These are phyloP conservation scores for Cossypha caffra DNA, from an alignment of 2,797 vertebrate species.

Conservation along the genomic window DNA sequence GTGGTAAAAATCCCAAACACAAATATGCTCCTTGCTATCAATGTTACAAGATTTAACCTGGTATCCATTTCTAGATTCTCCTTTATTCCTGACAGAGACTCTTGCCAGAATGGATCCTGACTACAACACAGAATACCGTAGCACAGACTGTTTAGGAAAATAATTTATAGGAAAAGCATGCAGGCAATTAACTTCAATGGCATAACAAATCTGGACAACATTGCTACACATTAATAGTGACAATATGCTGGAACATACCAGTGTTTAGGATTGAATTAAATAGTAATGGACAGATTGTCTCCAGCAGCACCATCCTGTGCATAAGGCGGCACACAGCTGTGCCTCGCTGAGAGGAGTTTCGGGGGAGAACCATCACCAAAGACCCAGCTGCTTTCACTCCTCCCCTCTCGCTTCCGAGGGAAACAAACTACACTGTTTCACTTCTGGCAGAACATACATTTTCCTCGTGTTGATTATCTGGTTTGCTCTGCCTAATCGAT, in stretches of 20 bases:
- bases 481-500: neutral
- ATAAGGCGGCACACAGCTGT: neutral
- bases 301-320: neutral
- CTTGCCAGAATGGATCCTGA: neutral
- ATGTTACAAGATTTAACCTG: neutral
- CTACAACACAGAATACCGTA: neutral
- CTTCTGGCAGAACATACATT: neutral
- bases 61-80: neutral
- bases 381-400: neutral
- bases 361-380: neutral
- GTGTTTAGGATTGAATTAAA: slow-evolving; percentile 30
- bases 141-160: neutral
- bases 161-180: slow-evolving; percentile 15
- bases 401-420: neutral
- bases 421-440: neutral
- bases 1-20: neutral
- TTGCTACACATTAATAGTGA: slow-evolving; percentile 19
- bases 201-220: slow-evolving; percentile 16
- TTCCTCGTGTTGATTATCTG: neutral
- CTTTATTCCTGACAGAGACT: neutral
- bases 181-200: slow-evolving; percentile 35
- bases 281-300: slow-evolving; percentile 27
- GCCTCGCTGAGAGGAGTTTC: neutral
- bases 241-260: slow-evolving; percentile 11
- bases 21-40: neutral